A percentile compares a stretch with the other conserved stretches of the same genome.
Evolutionary conservation across 2,113 vertebrate species (phyloP).

Genomic region (Dicaeum eximium): DNA sequence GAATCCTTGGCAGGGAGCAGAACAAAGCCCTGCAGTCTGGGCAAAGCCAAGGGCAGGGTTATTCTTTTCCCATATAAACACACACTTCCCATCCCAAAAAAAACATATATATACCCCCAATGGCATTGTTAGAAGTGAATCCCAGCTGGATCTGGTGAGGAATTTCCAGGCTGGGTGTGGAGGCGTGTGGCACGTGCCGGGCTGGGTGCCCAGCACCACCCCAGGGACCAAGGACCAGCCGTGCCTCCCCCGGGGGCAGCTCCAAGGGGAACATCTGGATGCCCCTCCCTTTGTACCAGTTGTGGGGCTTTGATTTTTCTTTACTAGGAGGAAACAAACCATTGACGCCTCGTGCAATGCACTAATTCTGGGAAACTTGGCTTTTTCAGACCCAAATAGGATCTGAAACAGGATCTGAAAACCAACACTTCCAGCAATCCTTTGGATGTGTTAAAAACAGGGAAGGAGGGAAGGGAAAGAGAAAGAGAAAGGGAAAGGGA

Average conservation of each 20-base stretch:
- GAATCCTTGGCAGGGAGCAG: neutral
- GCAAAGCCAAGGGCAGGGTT: neutral
- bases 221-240: fast-evolving
- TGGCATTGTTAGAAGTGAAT: neutral
- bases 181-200: neutral
- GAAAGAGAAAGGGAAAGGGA: neutral
- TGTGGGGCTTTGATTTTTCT: neutral
- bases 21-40: neutral
- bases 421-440: neutral
- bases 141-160: neutral
- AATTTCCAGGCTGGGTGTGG: neutral
- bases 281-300: neutral
- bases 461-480: neutral
- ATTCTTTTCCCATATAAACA: neutral
- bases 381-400: neutral
- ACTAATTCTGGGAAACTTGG: neutral
- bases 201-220: neutral
- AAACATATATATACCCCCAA: fast-evolving
- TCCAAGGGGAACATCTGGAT: neutral
- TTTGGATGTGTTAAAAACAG: neutral
- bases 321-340: neutral
- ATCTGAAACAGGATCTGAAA: neutral
- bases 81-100: neutral
- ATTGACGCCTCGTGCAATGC: fast-evolving
- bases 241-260: neutral